Evolutionary conservation across 2,888 invertebrate genomes (phyloP), one percentile per base, ranked within the genome.

Genomic region (Machimus atricapillus): DNA sequence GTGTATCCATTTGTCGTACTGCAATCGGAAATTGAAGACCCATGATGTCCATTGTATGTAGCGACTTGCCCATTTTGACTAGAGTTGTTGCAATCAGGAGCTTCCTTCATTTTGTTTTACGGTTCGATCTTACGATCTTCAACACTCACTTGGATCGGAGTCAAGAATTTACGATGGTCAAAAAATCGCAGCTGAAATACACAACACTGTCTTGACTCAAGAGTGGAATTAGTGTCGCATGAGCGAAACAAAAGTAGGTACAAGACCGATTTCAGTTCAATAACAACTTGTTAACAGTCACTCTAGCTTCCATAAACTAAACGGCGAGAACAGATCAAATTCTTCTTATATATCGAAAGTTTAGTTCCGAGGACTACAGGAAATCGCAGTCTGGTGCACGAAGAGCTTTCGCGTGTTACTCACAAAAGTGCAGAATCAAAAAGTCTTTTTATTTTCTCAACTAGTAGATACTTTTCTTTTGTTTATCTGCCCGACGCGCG

Each of bases 291-390:
- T 87, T 87, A 88, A 87, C 88, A 87, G 87, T 87, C 74, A 77
- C 66, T 85, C 86, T 86, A 87, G 74, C 87, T 88, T 76, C 86
- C 78, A 81, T 87, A 74, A 85, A 88, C 88, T 88, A 87, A 88
- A 87, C 85, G 81, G 86, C 46, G 76, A 86, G 86, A 87, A 87
- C 81, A 77, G 66, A 78, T 88, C 87, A 56, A 81, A 56, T 77
- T 77, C 87, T 87, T 88, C 87, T 88, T 88, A 86, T 88, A 88
- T 88, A 88, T 86, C 83, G 87, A 87, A 87, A 87, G 85, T 88
- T 87, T 85, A 81, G 86, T 88, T 87, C 87, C 88, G 88, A 88
- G 88, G 88, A 88, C 88, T 88, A 87, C 88, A 88, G 88, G 88
- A 88, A 88, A 88, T 88, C 56, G 43, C 76, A 9, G 76, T 16